Evolutionary conservation across 2,888 invertebrate genomes (phyloP).

Genomic region (Rotaria sp.): DNA sequence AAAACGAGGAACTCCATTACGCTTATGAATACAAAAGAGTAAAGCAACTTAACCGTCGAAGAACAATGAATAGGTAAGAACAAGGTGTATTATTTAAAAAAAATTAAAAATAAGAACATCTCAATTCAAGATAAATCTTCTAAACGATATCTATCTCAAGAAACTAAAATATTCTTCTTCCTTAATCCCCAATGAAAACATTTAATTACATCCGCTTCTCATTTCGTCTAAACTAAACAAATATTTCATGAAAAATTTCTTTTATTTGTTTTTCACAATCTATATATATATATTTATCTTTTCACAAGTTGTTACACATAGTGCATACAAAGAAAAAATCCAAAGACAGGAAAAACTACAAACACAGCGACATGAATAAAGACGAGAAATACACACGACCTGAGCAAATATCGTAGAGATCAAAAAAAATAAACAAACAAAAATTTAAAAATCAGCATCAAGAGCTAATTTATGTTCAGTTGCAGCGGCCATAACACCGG

Average conservation of each 20-base stretch:
- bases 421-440: constrained; percentile 57
- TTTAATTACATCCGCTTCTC: too few relatives aligned
- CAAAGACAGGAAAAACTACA: not conserved
- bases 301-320: not conserved
- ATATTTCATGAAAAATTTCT: not conserved
- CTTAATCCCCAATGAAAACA: too few relatives aligned
- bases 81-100: too few relatives aligned
- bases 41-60: too few relatives aligned
- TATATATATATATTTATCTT: not conserved
- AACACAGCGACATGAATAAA: not conserved
- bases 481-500: constrained; percentile 73
- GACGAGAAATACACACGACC: not conserved
- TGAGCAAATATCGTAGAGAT: not conserved
- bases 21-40: too few relatives aligned
- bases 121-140: too few relatives aligned
- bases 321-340: not conserved
- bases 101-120: too few relatives aligned
- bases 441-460: constrained; percentile 80
- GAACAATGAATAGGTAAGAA: too few relatives aligned
- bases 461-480: constrained; percentile 69
- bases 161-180: too few relatives aligned
- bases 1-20: too few relatives aligned
- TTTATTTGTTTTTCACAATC: not conserved
- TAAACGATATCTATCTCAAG: too few relatives aligned
- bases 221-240: too few relatives aligned